phyloP scores from a whole-genome alignment of 2,113 vertebrate genomes.

The Sinocyclocheilus anophthalmus region DNA sequence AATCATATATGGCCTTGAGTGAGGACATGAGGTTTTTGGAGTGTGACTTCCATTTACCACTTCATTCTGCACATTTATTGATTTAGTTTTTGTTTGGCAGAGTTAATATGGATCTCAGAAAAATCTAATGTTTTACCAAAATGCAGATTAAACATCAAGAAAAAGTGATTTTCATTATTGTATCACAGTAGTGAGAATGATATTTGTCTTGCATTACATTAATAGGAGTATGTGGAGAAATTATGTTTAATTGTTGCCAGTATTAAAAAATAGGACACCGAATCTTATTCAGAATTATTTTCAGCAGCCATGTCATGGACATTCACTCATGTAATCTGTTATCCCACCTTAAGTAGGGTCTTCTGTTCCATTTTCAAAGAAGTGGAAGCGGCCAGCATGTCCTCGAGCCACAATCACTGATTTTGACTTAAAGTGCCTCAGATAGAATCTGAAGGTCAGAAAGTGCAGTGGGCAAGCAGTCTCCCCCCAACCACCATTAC shows the following conservation, averaged over 20 bases:
- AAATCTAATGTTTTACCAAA: not conserved
- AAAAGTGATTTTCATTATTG: not conserved
- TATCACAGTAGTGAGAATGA: not conserved
- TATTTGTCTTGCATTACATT: not conserved
- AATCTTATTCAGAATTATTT: not conserved
- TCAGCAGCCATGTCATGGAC: not conserved
- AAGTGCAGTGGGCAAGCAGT: not conserved
- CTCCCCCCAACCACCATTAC: not conserved
- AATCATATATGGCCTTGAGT: not conserved
- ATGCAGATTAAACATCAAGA: not conserved
- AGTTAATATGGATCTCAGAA: not conserved
- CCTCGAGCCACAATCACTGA: not conserved
- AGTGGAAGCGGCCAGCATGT: not conserved
- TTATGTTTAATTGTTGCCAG: not conserved
- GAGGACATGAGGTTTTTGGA: not conserved
- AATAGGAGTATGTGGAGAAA: not conserved
- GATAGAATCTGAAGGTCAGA: not conserved
- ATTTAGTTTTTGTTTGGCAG: no score
- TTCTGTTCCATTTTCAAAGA: not conserved
- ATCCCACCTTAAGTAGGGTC: not conserved
- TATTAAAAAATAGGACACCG: not conserved
- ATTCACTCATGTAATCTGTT: not conserved
- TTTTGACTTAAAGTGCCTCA: not conserved
- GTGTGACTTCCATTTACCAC: not conserved
- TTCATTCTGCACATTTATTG: not conserved